Percentiles rank a stretch among this genome's conserved stretches.
Evolutionary conservation across 1,140 invertebrate species (phyloP).

Genomic region (Hycleus phaleratus): DNA sequence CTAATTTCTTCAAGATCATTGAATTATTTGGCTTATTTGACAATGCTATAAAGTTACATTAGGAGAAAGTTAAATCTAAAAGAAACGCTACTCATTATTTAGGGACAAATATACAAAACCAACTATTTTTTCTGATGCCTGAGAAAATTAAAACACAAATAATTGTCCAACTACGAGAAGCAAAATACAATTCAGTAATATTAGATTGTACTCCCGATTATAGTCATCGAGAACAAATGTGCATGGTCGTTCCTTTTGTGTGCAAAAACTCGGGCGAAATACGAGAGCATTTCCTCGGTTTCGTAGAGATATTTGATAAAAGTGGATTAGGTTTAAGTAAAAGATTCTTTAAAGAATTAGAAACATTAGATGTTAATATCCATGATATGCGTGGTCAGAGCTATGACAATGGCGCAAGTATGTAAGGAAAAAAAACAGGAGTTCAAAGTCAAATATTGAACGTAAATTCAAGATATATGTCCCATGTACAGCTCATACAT

Average conservation of each 20-base stretch:
- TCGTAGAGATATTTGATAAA: constrained; percentile 11
- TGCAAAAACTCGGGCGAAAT: neutral
- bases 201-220: neutral
- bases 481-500: constrained; percentile 18
- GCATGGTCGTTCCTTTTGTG: neutral
- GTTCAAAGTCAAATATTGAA: constrained; percentile 14
- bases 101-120: no score
- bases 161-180: neutral
- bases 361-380: constrained; percentile 11
- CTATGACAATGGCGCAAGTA: constrained; percentile 38
- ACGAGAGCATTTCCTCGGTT: constrained; percentile 18
- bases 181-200: neutral
- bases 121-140: no score
- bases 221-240: neutral
- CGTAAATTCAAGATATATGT: neutral
- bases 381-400: constrained; percentile 32
- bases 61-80: no score
- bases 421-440: constrained; percentile 25
- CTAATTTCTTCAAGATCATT: no score
- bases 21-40: no score
- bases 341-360: neutral
- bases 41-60: no score
- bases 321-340: constrained; percentile 15
- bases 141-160: no score
- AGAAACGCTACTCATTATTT: no score